phyloP scores from a whole-genome alignment of 2,888 invertebrate genomes.

The Ichneumoninae sp. region DNA sequence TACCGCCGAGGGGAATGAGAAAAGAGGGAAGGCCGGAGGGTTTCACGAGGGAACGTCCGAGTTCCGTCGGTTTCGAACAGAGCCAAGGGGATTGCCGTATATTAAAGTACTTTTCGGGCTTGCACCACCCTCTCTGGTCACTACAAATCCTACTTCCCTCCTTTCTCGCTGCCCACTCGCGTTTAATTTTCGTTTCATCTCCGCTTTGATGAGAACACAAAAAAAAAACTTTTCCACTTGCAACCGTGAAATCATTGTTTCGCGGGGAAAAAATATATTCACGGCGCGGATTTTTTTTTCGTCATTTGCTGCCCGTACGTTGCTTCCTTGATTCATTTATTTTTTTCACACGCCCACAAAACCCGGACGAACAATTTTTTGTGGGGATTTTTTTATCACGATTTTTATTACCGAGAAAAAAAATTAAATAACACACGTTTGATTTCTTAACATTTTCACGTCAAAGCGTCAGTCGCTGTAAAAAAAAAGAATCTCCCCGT shows the following conservation, averaged over 20 bases:
- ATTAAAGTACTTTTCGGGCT: slow-evolving; percentile 82
- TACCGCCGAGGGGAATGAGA: slow-evolving; percentile 52
- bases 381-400: too few relatives aligned
- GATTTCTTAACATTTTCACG: background rate
- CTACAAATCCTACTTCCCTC: slow-evolving; percentile 37
- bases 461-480: background rate
- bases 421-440: slow-evolving; percentile 43
- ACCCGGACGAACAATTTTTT: too few relatives aligned
- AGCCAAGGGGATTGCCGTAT: slow-evolving; percentile 81
- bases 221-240: slow-evolving; percentile 29
- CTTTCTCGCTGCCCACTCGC: slow-evolving; percentile 13
- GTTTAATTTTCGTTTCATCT: slow-evolving; percentile 48
- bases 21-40: slow-evolving; percentile 70
- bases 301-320: too few relatives aligned
- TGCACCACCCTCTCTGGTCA: slow-evolving; percentile 69
- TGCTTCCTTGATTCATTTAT: too few relatives aligned
- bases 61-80: slow-evolving; percentile 76
- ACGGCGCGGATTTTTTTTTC: background rate
- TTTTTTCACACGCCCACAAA: too few relatives aligned
- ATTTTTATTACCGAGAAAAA: too few relatives aligned
- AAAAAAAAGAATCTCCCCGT: background rate
- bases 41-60: slow-evolving; percentile 74
- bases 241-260: background rate
- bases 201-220: slow-evolving; percentile 72
- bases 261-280: background rate